phyloP scores from a whole-genome alignment of 2,888 invertebrate species.

The Timema cristinae region DNA sequence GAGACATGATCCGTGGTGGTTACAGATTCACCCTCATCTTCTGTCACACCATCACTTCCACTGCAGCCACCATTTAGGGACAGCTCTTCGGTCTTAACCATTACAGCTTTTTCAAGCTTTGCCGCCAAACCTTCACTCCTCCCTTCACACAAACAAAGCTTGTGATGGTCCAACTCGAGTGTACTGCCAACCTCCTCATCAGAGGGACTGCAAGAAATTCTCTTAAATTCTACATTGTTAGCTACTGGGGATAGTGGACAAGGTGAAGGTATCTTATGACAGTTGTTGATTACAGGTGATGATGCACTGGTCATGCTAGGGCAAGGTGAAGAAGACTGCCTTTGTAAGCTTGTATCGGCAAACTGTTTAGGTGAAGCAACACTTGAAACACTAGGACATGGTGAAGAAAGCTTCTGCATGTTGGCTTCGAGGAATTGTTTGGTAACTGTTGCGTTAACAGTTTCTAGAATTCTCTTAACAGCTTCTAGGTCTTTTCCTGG shows the following conservation, averaged over 20 bases:
- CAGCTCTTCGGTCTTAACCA: conserved; percentile 45
- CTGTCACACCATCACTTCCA: conserved; percentile 49
- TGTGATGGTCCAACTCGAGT: conserved; percentile 65
- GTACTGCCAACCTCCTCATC: conserved; percentile 55
- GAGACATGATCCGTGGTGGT: conserved; percentile 39
- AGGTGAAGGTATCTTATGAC: conserved; percentile 5
- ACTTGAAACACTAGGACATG: conserved; percentile 37
- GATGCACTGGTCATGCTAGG: conserved; percentile 29
- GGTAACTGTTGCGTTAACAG: conserved; percentile 69
- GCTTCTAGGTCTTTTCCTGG: conserved; percentile 53
- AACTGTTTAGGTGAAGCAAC: conserved; percentile 56
- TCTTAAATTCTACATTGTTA: background rate
- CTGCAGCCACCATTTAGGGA: conserved; percentile 52
- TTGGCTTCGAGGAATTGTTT: conserved; percentile 68
- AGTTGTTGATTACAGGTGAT: conserved; percentile 19
- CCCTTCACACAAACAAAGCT: conserved; percentile 48
- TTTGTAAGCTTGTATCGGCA: conserved; percentile 64
- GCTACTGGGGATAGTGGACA: background rate
- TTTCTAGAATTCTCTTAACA: conserved; percentile 68
- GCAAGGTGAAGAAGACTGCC: conserved; percentile 50
- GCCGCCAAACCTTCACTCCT: conserved; percentile 71
- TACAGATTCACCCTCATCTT: conserved; percentile 36
- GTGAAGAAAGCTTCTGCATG: conserved; percentile 58
- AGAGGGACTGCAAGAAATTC: conserved; percentile 56
- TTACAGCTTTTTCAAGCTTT: conserved; percentile 65